A percentile compares a stretch with the other conserved stretches of the same genome.
phyloP scores from a whole-genome alignment of 2,888 invertebrate species.

The Melikaiella ostensackeni region DNA sequence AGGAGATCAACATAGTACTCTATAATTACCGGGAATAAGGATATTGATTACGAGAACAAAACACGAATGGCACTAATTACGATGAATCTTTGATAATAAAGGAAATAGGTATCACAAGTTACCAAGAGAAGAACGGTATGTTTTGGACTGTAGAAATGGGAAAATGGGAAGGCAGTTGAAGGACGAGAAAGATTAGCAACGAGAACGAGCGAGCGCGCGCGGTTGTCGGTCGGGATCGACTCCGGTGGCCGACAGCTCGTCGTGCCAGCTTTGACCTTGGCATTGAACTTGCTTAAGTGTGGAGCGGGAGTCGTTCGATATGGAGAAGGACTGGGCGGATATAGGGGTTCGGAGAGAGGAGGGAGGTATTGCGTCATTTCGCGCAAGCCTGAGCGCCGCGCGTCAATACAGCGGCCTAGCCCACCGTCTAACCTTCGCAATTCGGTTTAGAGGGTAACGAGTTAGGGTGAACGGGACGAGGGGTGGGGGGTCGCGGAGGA shows the following conservation, averaged over 20 bases:
- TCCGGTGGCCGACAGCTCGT: conserved; percentile 70
- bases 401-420: conserved; percentile 72
- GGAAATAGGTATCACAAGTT: conserved; percentile 38
- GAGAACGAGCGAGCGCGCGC: conserved; percentile 48
- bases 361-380: conserved; percentile 71
- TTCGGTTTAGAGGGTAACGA: conserved; percentile 54
- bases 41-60: neutral
- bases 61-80: too few relatives aligned
- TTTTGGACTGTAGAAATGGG: conserved; percentile 43
- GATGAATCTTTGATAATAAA: neutral
- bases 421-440: conserved; percentile 69
- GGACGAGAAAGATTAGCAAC: conserved; percentile 38
- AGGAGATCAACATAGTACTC: neutral
- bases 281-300: conserved; percentile 74
- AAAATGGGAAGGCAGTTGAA: conserved; percentile 31
- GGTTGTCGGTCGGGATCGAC: conserved; percentile 64
- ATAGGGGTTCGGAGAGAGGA: conserved; percentile 42
- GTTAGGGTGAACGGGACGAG: conserved; percentile 38
- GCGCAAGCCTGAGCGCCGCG: conserved; percentile 72
- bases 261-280: conserved; percentile 75
- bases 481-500: conserved; percentile 36
- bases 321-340: conserved; percentile 42
- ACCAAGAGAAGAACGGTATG: conserved; percentile 31
- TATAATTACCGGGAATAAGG: neutral
- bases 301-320: conserved; percentile 53